These are phyloP conservation scores for Drosophila sordidula DNA, from an alignment of 2,888 invertebrate species.

Conservation along the genomic window DNA sequence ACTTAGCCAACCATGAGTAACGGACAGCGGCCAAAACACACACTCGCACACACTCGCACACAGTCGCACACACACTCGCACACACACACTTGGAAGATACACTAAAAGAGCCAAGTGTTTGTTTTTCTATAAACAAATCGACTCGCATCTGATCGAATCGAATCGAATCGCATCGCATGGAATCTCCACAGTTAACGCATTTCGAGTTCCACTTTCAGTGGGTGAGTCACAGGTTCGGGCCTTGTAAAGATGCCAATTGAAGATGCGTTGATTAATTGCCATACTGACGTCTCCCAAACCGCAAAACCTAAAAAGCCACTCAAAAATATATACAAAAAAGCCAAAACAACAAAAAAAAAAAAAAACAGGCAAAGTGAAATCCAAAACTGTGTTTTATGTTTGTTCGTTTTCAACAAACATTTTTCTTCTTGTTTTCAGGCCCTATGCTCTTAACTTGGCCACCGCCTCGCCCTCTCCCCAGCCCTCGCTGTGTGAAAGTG, in stretches of 20 bases:
- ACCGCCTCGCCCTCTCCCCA: background rate
- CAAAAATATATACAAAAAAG: slow-evolving; percentile 26
- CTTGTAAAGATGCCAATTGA: slow-evolving; percentile 44
- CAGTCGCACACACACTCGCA: slow-evolving; percentile 8
- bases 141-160: slow-evolving; percentile 32
- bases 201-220: slow-evolving; percentile 34
- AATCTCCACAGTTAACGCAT: slow-evolving; percentile 38
- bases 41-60: slow-evolving; percentile 23
- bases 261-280: slow-evolving; percentile 80
- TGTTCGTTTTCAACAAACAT: slow-evolving; percentile 77
- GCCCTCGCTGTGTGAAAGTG: slow-evolving; percentile 68
- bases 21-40: slow-evolving; percentile 66
- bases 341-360: slow-evolving; percentile 17
- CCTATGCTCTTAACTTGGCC: slow-evolving; percentile 22
- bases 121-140: slow-evolving; percentile 76
- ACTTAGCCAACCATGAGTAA: slow-evolving; percentile 80
- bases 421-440: slow-evolving; percentile 58
- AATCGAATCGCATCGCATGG: slow-evolving; percentile 21
- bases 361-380: slow-evolving; percentile 53
- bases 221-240: slow-evolving; percentile 40
- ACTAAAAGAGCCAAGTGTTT: slow-evolving; percentile 66
- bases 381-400: slow-evolving; percentile 69
- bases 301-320: slow-evolving; percentile 73
- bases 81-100: slow-evolving; percentile 21
- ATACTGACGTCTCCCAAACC: slow-evolving; percentile 69